Conservation (phyloP, 2,888 invertebrate genomes). For the Drosophila birchii region DNA sequence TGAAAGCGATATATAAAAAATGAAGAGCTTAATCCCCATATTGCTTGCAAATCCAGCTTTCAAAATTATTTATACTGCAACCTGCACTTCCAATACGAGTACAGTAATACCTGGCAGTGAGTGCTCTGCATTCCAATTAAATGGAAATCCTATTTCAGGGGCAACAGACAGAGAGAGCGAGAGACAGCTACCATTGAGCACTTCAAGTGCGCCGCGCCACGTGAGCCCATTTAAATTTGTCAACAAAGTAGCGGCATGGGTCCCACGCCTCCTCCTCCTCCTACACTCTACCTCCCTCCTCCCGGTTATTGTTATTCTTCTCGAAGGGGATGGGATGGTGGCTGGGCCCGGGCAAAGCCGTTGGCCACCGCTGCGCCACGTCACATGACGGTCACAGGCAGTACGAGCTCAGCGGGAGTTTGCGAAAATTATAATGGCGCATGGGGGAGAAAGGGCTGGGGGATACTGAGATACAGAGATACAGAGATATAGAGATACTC, state of each 20-base stretch:
- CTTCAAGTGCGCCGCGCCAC: conserved; percentile 39
- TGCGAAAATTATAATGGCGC: conserved; percentile 64
- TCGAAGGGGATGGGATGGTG: neutral
- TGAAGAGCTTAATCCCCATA: neutral
- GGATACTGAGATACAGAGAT: neutral
- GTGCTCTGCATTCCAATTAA: neutral
- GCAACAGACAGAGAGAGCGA: neutral
- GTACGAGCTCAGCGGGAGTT: conserved; percentile 65
- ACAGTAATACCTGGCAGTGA: conserved; percentile 1
- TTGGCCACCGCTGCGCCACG: conserved; percentile 39
- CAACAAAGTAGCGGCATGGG: conserved; percentile 53
- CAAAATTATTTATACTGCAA: neutral
- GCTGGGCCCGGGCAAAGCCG: conserved; percentile 36
- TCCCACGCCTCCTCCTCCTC: conserved; percentile 24
- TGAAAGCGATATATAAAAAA: neutral
- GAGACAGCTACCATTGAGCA: conserved; percentile 23
- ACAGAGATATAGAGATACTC: neutral
- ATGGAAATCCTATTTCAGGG: conserved; percentile 18
- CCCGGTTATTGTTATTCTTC: conserved; percentile 29
- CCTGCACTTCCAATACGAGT: neutral
- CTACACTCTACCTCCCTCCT: neutral
- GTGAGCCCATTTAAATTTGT: conserved; percentile 58
- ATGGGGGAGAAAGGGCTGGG: conserved; percentile 29
- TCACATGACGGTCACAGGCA: conserved; percentile 32
- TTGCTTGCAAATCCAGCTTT: conserved; percentile 1